These are phyloP conservation scores for Gymnarchus niloticus DNA, from an alignment of 2,113 vertebrate genomes.

Conservation along the genomic window DNA sequence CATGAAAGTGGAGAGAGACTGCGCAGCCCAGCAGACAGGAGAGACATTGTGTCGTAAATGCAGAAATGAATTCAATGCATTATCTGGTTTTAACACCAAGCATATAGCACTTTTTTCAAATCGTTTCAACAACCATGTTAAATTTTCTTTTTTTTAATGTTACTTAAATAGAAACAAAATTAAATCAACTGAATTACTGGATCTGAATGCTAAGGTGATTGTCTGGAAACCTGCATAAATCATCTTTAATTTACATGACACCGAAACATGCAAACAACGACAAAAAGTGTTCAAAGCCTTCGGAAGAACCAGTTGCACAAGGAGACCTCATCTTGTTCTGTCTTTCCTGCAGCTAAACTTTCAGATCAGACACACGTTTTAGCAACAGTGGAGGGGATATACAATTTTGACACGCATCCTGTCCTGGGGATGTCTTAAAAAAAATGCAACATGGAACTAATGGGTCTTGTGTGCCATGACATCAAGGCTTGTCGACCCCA, in stretches of 20 bases:
- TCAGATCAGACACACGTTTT: not conserved
- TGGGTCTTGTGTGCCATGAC: not conserved
- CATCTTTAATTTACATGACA: not conserved
- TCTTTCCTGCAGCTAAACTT: not conserved
- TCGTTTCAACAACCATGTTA: not conserved
- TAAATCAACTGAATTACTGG: not conserved
- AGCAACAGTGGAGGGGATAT: not conserved
- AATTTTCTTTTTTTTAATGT: not conserved
- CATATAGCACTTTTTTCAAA: not conserved
- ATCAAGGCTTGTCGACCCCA: not conserved
- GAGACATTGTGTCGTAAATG: slow-evolving; percentile 13
- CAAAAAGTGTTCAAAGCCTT: not conserved
- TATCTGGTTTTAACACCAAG: not conserved
- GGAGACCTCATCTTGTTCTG: slow-evolving; percentile 14
- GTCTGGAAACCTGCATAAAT: not conserved
- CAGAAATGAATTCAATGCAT: slow-evolving; percentile 16
- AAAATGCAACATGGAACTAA: not conserved
- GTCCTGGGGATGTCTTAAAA: not conserved
- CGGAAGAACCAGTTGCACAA: not conserved
- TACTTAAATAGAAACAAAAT: not conserved
- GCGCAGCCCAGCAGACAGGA: slow-evolving; percentile 25
- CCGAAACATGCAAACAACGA: not conserved
- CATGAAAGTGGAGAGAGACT: slow-evolving; percentile 46
- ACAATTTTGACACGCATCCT: not conserved
- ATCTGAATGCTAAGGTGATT: not conserved